Conservation (phyloP, 2,888 invertebrate genomes). For the Tineola bisselliella region DNA sequence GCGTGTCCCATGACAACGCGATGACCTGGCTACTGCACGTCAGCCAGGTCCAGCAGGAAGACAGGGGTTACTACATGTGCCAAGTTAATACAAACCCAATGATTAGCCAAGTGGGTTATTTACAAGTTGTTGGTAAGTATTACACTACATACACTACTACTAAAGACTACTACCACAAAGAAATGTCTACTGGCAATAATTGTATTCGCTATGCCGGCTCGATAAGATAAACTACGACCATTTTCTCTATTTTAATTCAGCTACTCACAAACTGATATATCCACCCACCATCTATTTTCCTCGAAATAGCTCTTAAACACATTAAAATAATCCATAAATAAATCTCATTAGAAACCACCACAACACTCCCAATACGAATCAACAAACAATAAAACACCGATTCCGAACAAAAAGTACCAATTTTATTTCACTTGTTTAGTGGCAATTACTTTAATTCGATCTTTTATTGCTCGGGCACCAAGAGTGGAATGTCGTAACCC, state of each 20-base stretch:
- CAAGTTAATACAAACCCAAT: conserved; percentile 92
- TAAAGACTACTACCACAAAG: too few species aligned
- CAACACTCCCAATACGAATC: not conserved
- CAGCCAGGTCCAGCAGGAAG: conserved; percentile 89
- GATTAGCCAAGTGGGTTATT: conserved; percentile 93
- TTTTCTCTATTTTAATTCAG: too few species aligned
- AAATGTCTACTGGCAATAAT: too few species aligned
- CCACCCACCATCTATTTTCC: too few species aligned
- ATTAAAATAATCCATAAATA: not conserved
- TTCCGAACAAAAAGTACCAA: not conserved
- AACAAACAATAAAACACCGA: conserved; percentile 1
- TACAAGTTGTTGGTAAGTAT: conserved; percentile 89
- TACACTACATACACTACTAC: not conserved
- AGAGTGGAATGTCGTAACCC: conserved; percentile 1
- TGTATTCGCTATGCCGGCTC: too few species aligned
- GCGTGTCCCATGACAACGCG: conserved; percentile 90
- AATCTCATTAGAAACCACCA: not conserved
- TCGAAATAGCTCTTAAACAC: too few species aligned
- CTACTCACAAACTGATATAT: too few species aligned
- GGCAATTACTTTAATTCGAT: conserved; percentile 8
- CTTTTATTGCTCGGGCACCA: conserved; percentile 11
- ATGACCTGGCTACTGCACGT: conserved; percentile 93
- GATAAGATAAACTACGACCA: too few species aligned
- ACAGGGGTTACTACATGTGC: conserved; percentile 91
- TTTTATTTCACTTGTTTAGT: conserved; percentile 10